Percentiles rank a stretch among this genome's conserved stretches.
These are phyloP conservation scores for Setophaga petechia DNA, from an alignment of 2,113 vertebrate genomes.

Conservation along the genomic window DNA sequence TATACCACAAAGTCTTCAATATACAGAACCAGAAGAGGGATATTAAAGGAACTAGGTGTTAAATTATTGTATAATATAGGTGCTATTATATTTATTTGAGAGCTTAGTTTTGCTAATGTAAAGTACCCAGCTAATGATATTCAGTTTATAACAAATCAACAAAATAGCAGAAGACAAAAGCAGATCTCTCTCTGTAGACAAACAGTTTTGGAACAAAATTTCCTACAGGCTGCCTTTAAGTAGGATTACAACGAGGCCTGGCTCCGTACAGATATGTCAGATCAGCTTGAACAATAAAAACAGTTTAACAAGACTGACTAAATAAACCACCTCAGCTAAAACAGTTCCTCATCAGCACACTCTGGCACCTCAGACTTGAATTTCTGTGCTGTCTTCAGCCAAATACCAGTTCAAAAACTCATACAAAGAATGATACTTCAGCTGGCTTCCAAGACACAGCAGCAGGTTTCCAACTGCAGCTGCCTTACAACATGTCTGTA, in stretches of 20 bases:
- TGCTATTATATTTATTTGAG: not conserved
- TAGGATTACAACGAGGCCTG: not conserved
- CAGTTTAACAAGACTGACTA: not conserved
- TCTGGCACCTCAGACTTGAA: not conserved
- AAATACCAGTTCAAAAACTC: not conserved
- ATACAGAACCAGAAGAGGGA: not conserved
- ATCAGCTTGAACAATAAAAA: not conserved
- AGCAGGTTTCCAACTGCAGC: conserved; percentile 37
- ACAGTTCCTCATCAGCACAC: not conserved
- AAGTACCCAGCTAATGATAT: not conserved
- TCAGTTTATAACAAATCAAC: not conserved
- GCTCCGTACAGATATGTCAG: not conserved
- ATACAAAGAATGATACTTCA: not conserved
- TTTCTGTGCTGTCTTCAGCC: not conserved
- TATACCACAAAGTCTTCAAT: not conserved
- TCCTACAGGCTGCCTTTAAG: not conserved
- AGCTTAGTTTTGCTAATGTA: not conserved
- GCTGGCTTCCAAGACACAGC: conserved; percentile 10
- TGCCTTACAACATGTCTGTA: conserved; percentile 15
- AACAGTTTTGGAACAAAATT: not conserved
- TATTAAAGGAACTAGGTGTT: not conserved
- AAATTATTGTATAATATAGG: not conserved
- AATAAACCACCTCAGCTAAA: not conserved
- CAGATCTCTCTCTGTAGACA: not conserved
- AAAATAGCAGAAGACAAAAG: not conserved